A percentile compares a stretch with the other conserved stretches of the same genome.
Evolutionary conservation across 2,888 invertebrate species (phyloP).

Genomic region (Parthenolecanium corni): DNA sequence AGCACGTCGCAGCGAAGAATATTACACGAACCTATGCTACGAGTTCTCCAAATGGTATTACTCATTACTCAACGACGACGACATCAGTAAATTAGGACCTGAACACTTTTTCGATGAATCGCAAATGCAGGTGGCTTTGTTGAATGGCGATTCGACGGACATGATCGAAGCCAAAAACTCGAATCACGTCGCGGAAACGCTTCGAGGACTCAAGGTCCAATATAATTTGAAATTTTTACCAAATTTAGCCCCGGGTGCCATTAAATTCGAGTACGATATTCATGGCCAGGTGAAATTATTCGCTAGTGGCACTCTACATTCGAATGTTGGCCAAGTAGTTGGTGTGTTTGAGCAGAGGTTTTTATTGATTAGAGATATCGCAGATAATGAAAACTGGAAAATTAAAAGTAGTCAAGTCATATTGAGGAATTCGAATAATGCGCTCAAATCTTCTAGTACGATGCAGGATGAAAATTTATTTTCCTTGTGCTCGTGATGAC

Average conservation of each 20-base stretch:
- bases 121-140: conserved; percentile 38
- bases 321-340: conserved; percentile 39
- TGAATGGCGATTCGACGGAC: conserved; percentile 35
- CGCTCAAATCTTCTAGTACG: not conserved
- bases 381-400: conserved; percentile 53
- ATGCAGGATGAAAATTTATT: no score
- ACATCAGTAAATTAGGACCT: conserved; percentile 37
- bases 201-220: conserved; percentile 39
- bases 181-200: conserved; percentile 38
- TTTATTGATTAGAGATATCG: conserved; percentile 51
- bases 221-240: conserved; percentile 49
- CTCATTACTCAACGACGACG: conserved; percentile 39
- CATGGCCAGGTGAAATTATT: conserved; percentile 52
- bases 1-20: not conserved
- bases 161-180: conserved; percentile 34
- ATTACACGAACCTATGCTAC: conserved; percentile 42
- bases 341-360: conserved; percentile 57
- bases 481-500: no score
- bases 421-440: conserved; percentile 7
- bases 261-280: conserved; percentile 46
- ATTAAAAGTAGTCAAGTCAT: conserved; percentile 47
- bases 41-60: conserved; percentile 51
- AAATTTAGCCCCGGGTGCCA: conserved; percentile 46
- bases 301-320: conserved; percentile 52
- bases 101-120: conserved; percentile 49